phyloP scores from a whole-genome alignment of 2,888 invertebrate genomes.

The Campoletis raptor region DNA sequence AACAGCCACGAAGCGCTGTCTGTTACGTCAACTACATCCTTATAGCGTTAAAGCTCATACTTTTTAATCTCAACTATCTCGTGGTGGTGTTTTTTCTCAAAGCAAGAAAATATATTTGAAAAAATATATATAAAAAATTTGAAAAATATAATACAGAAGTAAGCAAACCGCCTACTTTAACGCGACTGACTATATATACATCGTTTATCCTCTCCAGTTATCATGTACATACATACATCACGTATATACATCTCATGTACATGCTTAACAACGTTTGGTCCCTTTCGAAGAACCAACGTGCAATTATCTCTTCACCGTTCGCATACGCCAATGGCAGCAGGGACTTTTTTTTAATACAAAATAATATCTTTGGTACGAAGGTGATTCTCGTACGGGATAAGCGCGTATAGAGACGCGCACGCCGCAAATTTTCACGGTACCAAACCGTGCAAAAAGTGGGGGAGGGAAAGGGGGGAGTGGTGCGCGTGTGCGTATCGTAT shows the following conservation, averaged over 20 bases:
- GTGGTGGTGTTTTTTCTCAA: conserved; percentile 25
- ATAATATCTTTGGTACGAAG: background rate
- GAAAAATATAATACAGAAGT: background rate
- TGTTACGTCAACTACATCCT: conserved; percentile 38
- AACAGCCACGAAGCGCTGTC: conserved; percentile 45
- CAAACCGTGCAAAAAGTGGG: conserved; percentile 15
- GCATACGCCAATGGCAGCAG: background rate
- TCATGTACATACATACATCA: conserved; percentile 22
- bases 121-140: background rate
- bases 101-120: background rate
- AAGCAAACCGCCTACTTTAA: conserved; percentile 33
- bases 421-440: background rate
- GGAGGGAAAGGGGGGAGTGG: background rate
- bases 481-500: conserved; percentile 12
- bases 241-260: conserved; percentile 7
- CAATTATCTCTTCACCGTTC: conserved; percentile 2
- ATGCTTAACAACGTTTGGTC: conserved; percentile 31
- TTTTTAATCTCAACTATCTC: conserved; percentile 25
- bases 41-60: conserved; percentile 29
- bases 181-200: conserved; percentile 54
- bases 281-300: conserved; percentile 33
- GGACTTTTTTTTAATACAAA: conserved; percentile 20
- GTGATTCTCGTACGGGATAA: conserved; percentile 32
- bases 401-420: conserved; percentile 21
- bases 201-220: conserved; percentile 44